Conservation (phyloP, 1,140 invertebrate species). For the Colletes latitarsis region DNA sequence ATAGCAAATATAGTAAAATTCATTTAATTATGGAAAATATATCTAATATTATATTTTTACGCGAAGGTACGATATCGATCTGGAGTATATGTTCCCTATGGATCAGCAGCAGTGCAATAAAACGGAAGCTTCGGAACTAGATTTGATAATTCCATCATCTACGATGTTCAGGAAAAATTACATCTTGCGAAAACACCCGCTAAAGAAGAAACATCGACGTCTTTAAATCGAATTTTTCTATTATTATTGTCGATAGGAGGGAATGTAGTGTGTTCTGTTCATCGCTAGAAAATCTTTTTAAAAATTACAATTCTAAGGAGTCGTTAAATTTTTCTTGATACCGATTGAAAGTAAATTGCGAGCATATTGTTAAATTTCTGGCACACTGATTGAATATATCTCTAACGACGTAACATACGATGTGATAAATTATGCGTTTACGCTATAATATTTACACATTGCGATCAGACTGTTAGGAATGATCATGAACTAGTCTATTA, state of each 20-base stretch:
- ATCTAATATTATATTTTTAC: conserved; percentile 21
- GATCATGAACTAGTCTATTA: conserved; percentile 13
- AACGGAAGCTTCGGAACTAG: conserved; percentile 55
- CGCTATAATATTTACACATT: background rate
- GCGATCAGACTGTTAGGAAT: background rate
- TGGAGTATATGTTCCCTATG: conserved; percentile 91
- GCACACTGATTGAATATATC: too few relatives aligned
- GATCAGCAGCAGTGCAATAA: conserved; percentile 85
- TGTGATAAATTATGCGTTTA: background rate
- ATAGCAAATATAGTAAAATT: background rate
- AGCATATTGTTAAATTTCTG: background rate
- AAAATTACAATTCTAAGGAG: too few relatives aligned
- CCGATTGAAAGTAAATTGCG: background rate
- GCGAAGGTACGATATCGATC: conserved; percentile 87
- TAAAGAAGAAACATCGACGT: conserved; percentile 74
- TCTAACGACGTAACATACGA: too few relatives aligned
- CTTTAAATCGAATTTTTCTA: conserved; percentile 4
- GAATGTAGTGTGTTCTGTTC: too few relatives aligned
- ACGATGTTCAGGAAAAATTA: conserved; percentile 60
- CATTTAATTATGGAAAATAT: background rate
- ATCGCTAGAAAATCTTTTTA: too few relatives aligned
- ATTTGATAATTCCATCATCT: conserved; percentile 65
- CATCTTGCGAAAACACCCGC: conserved; percentile 70
- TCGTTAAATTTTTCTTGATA: background rate
- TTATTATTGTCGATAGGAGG: background rate